Base-by-base conservation (phyloP, 2,113 vertebrate species). In the Acrocephalus arundinaceus region DNA sequence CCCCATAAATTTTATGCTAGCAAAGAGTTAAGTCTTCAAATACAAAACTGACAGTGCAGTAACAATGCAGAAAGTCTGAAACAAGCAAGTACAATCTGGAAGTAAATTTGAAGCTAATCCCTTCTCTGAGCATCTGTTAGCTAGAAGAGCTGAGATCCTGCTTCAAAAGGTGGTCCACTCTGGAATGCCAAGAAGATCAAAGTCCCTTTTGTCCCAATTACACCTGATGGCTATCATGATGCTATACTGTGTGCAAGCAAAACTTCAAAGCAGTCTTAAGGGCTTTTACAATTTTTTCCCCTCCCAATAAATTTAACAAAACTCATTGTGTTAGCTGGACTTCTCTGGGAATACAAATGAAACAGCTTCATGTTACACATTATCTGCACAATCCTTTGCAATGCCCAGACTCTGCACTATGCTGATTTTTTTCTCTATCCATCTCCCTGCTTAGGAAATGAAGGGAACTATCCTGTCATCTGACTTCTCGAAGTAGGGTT, bases 221-320 rank as follows among this genome's bases (percentile, higher is more conserved):
- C 59, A 90, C 75, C 90, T 96, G 78, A 95, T 76, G 92, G 82
- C 81, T 89, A 95, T 85, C 78, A 76, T 2, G 18, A 85, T 2
- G 11, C 85, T 87, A 54, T 14, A 72, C 49, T 18, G n/a, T 52
- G 43, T 37, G 31, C 1, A 14, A 89, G 74, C 45, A 91, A 79
- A 94, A 91, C 94, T 96, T 95, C 93, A 95, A 97, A 96, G 93
- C 66, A 79, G 33, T 61, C 61, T 78, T 89, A 85, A 82, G 41
- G 74, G 67, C 49, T 94, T 67, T 85, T 55, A 87, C 16, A 55
- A 17, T 54, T 78, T 66, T 35, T 70, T 2, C 2, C 11, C 15
- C 17, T 14, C 46, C 58, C 11, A 81, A 84, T 25, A 91, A 91
- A 93, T 75, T 82, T 72, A 82, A 89, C 81, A 91, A 87, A 97